A percentile compares a stretch with the other conserved stretches of the same genome.
Conservation (phyloP, 2,888 invertebrate genomes). For the Hipparchia semele region DNA sequence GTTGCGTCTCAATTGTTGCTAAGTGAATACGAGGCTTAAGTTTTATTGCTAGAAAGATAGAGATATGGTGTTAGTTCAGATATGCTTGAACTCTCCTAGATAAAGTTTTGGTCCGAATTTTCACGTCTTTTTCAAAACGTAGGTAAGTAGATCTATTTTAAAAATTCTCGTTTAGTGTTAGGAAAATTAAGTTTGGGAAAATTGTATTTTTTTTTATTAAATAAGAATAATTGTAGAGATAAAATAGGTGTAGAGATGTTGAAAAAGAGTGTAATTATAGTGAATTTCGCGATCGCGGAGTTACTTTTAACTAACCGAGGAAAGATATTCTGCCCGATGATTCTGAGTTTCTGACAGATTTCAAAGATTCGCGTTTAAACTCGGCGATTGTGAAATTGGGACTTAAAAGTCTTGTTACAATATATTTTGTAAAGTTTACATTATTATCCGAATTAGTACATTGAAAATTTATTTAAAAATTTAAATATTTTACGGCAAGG, state of each 20-base stretch:
- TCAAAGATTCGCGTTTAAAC: too few relatives aligned
- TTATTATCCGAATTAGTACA: not conserved
- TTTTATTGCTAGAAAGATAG: constrained; percentile 71
- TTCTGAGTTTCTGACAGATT: too few relatives aligned
- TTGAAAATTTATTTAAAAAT: not conserved
- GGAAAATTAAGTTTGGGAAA: constrained; percentile 11
- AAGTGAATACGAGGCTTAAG: too few relatives aligned
- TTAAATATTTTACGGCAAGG: not conserved
- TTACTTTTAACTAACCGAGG: too few relatives aligned
- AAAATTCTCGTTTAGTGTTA: constrained; percentile 18
- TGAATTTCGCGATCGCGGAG: too few relatives aligned
- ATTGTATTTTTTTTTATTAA: not conserved
- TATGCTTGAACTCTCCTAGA: constrained; percentile 68
- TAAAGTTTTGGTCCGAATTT: constrained; percentile 70
- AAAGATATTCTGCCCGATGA: too few relatives aligned
- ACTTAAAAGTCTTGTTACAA: not conserved
- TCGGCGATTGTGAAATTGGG: too few relatives aligned
- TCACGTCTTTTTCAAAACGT: constrained; percentile 27
- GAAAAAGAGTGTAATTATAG: not conserved
- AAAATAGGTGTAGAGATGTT: not conserved
- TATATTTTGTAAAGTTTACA: constrained; percentile 1
- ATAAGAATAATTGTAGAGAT: not conserved
- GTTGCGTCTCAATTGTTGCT: too few relatives aligned
- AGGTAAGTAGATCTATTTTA: constrained; percentile 10
- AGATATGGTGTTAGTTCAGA: constrained; percentile 74